Base-by-base conservation (phyloP, 2,113 vertebrate species). In the Cebidichthys violaceus region DNA sequence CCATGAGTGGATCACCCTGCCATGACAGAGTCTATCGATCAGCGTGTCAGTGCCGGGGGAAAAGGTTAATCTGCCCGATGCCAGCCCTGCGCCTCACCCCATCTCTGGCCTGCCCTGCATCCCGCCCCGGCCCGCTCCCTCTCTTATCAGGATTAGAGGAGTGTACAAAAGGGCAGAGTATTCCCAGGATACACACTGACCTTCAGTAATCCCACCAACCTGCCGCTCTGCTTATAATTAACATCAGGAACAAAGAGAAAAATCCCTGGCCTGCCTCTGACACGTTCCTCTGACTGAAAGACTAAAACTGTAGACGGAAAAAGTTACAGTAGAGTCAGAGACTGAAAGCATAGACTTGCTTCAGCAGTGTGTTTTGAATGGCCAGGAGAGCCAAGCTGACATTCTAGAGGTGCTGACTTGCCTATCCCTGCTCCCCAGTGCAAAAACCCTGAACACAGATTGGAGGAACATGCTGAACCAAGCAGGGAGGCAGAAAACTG, bases 101-200 rank as follows among this genome's bases (percentile, higher is more conserved):
- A 83, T 86, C 77, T 88, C 79, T 87, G 84, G 86, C 89, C 90
- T 90, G 90, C 91, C 89, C 89, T 62, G 74, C 83, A 76, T 84
- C 91, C 89, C 84, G 27, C 82, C 90, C 84, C 82, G 18, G 86
- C 81, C 91, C 68, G 85, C 89, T 90, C 86, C 86, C 87, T 91
- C 90, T 95, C 93, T 96, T 95, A 95, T 95, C 95, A 92, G 95
- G 93, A 94, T 94, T 93, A 93, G 93, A 93, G 91, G 84, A 91
- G 83, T 90, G 92, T 93, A 95, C 92, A 92, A 95, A 96, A 96
- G 95, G 95, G 90, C 94, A 96, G 92, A 81, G 78, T 90, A 94
- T 94, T 95, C 95, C 95, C 95, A 95, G 94, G 95, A 95, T 90
- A 93, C 90, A 82, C 83, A 13, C 93, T 96, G 95, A 96, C 95